These are phyloP conservation scores for Melanotaenia nigrans DNA, from an alignment of 2,797 vertebrate species.

Conservation along the genomic window DNA sequence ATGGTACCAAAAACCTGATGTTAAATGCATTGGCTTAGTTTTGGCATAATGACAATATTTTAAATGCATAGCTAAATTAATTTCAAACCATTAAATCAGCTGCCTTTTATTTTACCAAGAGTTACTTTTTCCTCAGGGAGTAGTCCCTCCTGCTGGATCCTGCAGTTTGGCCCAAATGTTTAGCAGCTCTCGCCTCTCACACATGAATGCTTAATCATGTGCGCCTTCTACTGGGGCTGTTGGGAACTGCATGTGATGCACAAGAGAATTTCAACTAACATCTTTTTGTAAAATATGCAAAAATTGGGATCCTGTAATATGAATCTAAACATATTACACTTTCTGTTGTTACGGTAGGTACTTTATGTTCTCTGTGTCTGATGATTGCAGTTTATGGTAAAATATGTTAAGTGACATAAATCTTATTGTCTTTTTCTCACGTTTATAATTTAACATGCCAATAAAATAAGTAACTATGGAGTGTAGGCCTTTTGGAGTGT, in stretches of 20 bases:
- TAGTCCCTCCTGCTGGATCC: slow-evolving; percentile 31
- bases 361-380: not conserved
- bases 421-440: not conserved
- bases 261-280: slow-evolving; percentile 9
- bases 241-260: slow-evolving; percentile 77
- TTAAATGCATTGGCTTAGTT: not conserved
- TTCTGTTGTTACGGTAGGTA: not conserved
- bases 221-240: slow-evolving; percentile 92
- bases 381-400: not conserved
- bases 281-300: not conserved
- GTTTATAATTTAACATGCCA: slow-evolving; percentile 18
- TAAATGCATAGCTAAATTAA: slow-evolving; percentile 1
- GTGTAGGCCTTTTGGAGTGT: slow-evolving; percentile 14
- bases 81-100: slow-evolving; percentile 20
- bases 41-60: not conserved
- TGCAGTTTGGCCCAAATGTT: slow-evolving; percentile 53
- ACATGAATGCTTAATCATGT: slow-evolving; percentile 87
- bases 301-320: not conserved
- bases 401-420: not conserved
- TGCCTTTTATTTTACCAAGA: not conserved
- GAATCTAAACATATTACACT: not conserved
- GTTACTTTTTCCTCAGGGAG: slow-evolving; percentile 31
- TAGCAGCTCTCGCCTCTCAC: slow-evolving; percentile 49
- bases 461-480: slow-evolving; percentile 22
- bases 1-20: not conserved